Evolutionary conservation across 2,797 vertebrate species (phyloP).

Genomic region (Anguilla obscura): DNA sequence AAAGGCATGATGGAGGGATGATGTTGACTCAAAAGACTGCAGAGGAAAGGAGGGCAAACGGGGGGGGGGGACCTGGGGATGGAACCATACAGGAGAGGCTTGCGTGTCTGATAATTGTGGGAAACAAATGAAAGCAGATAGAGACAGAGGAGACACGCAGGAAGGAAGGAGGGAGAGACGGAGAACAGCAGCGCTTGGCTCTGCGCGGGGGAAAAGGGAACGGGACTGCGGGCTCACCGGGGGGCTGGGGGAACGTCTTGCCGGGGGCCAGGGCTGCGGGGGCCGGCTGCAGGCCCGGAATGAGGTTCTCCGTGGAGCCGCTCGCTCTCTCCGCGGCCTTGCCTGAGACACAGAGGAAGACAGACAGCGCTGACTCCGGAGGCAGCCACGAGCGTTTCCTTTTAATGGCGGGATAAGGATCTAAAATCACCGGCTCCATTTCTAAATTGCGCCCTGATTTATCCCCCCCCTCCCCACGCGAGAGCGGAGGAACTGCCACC

Average conservation of each 20-base stretch:
- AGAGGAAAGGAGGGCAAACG: neutral
- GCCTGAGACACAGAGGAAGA: constrained; percentile 59
- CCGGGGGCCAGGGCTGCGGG: constrained; percentile 51
- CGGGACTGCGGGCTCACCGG: constrained; percentile 71
- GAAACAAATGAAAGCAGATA: neutral
- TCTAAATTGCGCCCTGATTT: neutral
- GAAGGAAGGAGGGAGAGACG: neutral
- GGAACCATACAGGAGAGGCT: neutral
- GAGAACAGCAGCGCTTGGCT: neutral
- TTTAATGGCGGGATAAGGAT: neutral
- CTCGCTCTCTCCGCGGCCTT: constrained; percentile 78
- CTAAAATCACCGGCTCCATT: neutral
- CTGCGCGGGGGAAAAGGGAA: neutral
- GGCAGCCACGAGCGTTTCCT: neutral
- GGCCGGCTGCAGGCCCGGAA: constrained; percentile 75
- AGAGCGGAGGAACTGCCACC: neutral
- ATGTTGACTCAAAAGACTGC: neutral
- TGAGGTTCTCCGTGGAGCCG: constrained; percentile 81
- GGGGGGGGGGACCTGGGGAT: too few relatives aligned
- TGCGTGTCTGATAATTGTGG: neutral
- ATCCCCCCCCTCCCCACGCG: neutral
- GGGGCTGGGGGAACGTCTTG: constrained; percentile 72
- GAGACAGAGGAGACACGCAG: neutral
- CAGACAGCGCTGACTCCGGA: constrained; percentile 19
- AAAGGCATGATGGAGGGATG: neutral